Evolutionary conservation across 2,113 vertebrate genomes (phyloP).

Genomic region (Nipponia nippon): DNA sequence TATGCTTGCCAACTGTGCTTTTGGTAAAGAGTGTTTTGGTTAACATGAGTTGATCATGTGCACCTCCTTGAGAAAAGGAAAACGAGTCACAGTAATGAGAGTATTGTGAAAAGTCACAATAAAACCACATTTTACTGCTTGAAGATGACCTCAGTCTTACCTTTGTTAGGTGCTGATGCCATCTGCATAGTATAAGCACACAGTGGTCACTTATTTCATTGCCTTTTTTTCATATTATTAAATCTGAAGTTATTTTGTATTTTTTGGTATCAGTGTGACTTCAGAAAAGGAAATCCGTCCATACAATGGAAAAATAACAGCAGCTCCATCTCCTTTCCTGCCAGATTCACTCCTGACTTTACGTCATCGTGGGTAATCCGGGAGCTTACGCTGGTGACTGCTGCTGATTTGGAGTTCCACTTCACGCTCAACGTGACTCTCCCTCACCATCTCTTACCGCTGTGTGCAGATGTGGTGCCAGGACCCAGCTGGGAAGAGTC

Average conservation of each 20-base stretch:
- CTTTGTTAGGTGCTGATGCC: neutral
- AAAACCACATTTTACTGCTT: neutral
- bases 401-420: slow-evolving; percentile 84
- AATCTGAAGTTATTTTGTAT: neutral
- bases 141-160: neutral
- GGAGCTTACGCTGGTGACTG: slow-evolving; percentile 88
- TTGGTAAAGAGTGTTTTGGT: neutral
- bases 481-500: slow-evolving; percentile 97
- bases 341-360: slow-evolving; percentile 97
- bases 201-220: neutral
- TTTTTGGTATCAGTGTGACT: neutral
- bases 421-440: slow-evolving; percentile 96
- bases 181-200: neutral
- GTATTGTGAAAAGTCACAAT: neutral
- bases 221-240: neutral
- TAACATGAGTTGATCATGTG: neutral
- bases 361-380: slow-evolving; percentile 97
- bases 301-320: neutral
- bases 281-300: neutral
- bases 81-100: neutral
- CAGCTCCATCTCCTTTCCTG: neutral
- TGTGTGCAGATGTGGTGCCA: slow-evolving; percentile 94
- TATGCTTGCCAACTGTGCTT: neutral
- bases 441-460: slow-evolving; percentile 92
- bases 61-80: neutral